These are phyloP conservation scores for Petaurus breviceps DNA, from an alignment of 2,113 vertebrate species.

Conservation along the genomic window DNA sequence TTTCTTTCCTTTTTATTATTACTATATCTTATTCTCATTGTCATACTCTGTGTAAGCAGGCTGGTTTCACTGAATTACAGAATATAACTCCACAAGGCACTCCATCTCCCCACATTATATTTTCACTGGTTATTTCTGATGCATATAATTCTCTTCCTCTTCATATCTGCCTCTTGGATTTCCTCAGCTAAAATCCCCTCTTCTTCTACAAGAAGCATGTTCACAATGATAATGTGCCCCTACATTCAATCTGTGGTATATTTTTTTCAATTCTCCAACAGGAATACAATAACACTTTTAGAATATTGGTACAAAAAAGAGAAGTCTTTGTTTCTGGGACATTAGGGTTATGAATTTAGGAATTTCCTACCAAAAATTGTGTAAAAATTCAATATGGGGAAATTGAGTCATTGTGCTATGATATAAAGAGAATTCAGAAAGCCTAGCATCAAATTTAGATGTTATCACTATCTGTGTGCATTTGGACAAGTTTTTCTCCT, in stretches of 20 bases:
- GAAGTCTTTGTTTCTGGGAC: background rate
- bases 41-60: background rate
- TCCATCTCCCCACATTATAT: background rate
- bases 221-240: background rate
- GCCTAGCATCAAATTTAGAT: background rate
- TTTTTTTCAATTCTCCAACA: background rate
- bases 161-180: background rate
- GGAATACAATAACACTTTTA: background rate
- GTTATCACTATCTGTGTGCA: background rate
- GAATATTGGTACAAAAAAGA: background rate
- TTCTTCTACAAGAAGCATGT: background rate
- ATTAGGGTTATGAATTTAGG: background rate
- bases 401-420: background rate
- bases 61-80: no score
- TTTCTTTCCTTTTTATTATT: background rate
- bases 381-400: background rate
- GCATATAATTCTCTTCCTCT: background rate
- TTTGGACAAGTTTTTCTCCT: background rate
- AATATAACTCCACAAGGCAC: background rate
- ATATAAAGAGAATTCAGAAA: background rate
- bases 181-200: background rate
- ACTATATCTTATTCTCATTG: background rate
- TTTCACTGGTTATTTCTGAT: background rate
- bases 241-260: background rate
- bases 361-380: background rate